Evolutionary conservation across 2,113 vertebrate genomes (phyloP).

Genomic region (Trogon surrucura): DNA sequence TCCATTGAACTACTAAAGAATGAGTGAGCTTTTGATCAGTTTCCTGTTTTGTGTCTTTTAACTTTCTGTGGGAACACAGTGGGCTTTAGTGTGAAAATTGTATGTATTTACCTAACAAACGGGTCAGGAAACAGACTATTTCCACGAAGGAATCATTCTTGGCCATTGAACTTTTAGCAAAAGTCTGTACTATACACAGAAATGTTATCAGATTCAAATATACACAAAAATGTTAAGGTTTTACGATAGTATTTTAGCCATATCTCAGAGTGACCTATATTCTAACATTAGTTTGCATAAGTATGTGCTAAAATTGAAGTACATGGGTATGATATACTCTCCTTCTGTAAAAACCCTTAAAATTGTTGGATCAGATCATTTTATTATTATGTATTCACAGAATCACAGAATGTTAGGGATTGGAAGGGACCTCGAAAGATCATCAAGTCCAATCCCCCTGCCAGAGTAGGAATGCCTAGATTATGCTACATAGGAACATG

Average conservation of each 20-base stretch:
- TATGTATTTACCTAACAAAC: background rate
- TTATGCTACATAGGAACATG: too few relatives aligned
- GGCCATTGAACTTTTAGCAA: background rate
- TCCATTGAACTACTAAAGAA: background rate
- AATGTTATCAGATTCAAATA: background rate
- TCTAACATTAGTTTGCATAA: background rate
- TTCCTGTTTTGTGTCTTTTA: background rate
- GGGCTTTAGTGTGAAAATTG: background rate
- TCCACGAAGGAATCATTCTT: background rate
- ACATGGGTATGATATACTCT: background rate
- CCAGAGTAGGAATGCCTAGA: too few relatives aligned
- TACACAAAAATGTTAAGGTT: background rate
- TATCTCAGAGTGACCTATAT: too few relatives aligned
- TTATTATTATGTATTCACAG: background rate
- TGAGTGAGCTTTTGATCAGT: background rate
- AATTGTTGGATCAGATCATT: background rate
- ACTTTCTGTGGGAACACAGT: background rate
- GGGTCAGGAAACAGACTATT: background rate
- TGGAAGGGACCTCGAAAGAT: too few relatives aligned
- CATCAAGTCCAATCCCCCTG: too few relatives aligned
- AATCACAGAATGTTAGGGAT: too few relatives aligned
- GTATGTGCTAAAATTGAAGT: background rate
- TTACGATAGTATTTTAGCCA: background rate
- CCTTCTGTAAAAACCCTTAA: background rate
- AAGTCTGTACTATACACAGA: background rate